phyloP scores from a whole-genome alignment of 2,113 vertebrate genomes.

The Xerus inauris region DNA sequence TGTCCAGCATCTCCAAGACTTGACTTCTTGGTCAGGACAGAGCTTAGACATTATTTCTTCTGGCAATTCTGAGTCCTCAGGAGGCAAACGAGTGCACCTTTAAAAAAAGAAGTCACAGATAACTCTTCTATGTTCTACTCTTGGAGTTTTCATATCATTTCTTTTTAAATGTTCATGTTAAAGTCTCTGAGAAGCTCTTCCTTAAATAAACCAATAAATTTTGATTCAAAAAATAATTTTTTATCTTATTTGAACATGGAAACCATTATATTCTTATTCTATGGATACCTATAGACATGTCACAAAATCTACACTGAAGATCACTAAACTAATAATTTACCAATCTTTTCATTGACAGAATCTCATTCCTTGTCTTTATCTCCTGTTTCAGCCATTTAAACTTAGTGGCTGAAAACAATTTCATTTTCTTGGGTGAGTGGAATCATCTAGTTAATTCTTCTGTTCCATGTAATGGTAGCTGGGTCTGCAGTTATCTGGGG shows the following conservation, averaged over 20 bases:
- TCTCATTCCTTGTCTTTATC: neutral
- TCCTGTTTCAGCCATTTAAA: neutral
- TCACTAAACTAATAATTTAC: neutral
- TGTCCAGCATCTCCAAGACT: neutral
- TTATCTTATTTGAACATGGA: neutral
- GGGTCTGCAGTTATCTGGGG: neutral
- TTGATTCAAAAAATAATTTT: conserved; percentile 3
- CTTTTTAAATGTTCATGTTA: neutral
- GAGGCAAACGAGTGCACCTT: neutral
- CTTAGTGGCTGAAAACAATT: neutral
- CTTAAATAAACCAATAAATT: neutral
- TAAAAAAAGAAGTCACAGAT: neutral
- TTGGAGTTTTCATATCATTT: neutral
- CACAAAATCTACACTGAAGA: neutral
- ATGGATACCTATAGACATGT: neutral
- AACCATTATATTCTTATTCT: neutral
- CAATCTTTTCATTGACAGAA: neutral
- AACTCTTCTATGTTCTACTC: neutral
- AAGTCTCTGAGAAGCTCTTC: neutral
- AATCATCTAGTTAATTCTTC: neutral
- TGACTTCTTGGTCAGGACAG: neutral
- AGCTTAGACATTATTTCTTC: neutral
- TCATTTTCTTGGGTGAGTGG: neutral
- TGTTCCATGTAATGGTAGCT: neutral
- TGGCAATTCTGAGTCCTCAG: neutral